Evolutionary conservation across 2,797 vertebrate genomes (phyloP).

Genomic region (Toxotes lorentzi): DNA sequence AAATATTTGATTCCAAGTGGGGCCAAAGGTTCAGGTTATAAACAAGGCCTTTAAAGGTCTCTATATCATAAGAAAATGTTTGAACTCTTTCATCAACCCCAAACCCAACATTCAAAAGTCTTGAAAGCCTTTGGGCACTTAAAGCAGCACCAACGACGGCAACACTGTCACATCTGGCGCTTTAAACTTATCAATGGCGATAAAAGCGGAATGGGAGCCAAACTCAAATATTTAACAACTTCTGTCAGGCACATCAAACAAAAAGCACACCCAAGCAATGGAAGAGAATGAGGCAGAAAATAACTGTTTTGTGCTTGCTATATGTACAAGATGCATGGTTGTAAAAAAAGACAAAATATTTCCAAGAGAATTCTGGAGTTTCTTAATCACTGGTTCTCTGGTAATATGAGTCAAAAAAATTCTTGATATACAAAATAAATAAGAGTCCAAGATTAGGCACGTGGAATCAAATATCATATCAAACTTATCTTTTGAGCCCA

Average conservation of each 20-base stretch:
- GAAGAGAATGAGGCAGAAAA: slow-evolving; percentile 32
- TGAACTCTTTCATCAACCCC: slow-evolving; percentile 15
- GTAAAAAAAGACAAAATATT: neutral
- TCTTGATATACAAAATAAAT: neutral
- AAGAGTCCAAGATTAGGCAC: neutral
- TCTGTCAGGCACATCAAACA: slow-evolving; percentile 37
- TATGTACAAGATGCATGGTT: neutral
- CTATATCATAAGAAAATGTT: slow-evolving; percentile 16
- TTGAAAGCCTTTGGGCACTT: slow-evolving; percentile 7
- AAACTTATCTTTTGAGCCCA: neutral
- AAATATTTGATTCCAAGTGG: slow-evolving; percentile 21
- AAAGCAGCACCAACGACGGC: neutral
- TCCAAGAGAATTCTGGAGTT: neutral
- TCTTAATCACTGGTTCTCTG: neutral
- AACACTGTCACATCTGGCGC: slow-evolving; percentile 38
- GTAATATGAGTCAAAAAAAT: neutral
- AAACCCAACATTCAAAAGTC: slow-evolving; percentile 12
- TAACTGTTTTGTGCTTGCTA: neutral
- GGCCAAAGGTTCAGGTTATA: slow-evolving; percentile 28
- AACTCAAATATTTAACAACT: slow-evolving; percentile 47
- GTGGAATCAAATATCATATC: neutral
- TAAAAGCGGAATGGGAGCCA: slow-evolving; percentile 41
- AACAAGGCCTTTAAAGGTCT: slow-evolving; percentile 28
- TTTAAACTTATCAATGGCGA: slow-evolving; percentile 43
- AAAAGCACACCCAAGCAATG: slow-evolving; percentile 9